Percentiles rank a stretch among this genome's conserved stretches.
Conservation (phyloP, 2,888 invertebrate species). For the Chymomyza fuscimana region DNA sequence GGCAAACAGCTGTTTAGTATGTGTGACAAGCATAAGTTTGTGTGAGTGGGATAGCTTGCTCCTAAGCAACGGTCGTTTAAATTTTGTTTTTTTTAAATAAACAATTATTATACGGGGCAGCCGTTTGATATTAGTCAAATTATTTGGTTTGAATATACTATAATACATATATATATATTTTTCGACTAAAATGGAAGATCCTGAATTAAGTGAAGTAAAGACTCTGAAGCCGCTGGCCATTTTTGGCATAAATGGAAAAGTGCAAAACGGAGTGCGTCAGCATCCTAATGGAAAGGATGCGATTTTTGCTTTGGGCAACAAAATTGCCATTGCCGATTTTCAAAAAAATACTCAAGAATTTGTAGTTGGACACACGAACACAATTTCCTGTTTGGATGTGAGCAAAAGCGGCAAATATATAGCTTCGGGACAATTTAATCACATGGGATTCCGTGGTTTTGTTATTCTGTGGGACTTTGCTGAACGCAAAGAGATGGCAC, state of each 20-base stretch:
- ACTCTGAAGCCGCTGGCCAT: constrained; percentile 85
- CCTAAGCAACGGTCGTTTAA: constrained; percentile 54
- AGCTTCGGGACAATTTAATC: constrained; percentile 94
- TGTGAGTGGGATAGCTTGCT: constrained; percentile 22
- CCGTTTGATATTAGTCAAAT: constrained; percentile 9
- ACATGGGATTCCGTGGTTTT: constrained; percentile 93
- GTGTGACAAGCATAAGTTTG: background rate
- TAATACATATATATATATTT: constrained; percentile 34
- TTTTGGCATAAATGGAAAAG: constrained; percentile 88
- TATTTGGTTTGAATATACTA: background rate
- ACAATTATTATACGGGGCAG: constrained; percentile 22
- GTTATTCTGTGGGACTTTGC: constrained; percentile 94
- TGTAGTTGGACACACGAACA: constrained; percentile 89
- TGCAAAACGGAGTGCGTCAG: constrained; percentile 83
- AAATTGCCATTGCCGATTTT: constrained; percentile 86
- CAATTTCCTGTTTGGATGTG: constrained; percentile 87
- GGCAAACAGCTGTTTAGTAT: background rate
- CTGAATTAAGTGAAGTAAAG: constrained; percentile 74
- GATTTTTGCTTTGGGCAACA: constrained; percentile 89
- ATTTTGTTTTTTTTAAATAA: constrained; percentile 39
- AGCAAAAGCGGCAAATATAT: constrained; percentile 89
- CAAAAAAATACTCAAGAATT: constrained; percentile 86
- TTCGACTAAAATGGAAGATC: constrained; percentile 34
- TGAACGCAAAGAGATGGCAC: constrained; percentile 82
- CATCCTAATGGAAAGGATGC: constrained; percentile 87